Base-by-base conservation (phyloP, 2,113 vertebrate genomes). In the Rhinoptilus africanus region DNA sequence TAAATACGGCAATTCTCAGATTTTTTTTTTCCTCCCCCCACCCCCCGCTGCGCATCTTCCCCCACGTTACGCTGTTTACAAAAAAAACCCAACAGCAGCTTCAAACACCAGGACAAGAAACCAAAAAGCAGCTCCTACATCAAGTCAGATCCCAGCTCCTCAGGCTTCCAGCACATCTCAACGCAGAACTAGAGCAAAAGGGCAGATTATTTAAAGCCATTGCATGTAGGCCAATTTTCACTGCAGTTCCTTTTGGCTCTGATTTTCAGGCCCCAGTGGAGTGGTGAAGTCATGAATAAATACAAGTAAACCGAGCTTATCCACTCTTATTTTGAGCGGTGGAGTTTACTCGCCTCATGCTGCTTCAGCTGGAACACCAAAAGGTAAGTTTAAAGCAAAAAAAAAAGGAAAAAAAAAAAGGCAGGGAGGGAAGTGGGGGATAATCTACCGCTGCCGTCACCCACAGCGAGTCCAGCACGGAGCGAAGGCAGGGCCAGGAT, bases 211-310 rank as follows among this genome's bases (percentile, higher is more conserved):
- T 96, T 96, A 94, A 93, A 96, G 95, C 92, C 95, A 84, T 95
- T n/a, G 92, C 96, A 97, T 96, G 94, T 96, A 96, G 96, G 94
- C 92, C 95, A 95, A 97, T 97, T 96, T 97, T 95, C 95, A 85
- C 93, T 96, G 95, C 95, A 96, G 96, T 96, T 95, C 87, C 93
- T 96, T 96, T 97, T 95, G 96, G 92, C 96, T 96, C 96, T 95
- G 96, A 97, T 97, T 95, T 97, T 92, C 96, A 95, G 94, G 96
- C 94, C 96, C 96, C 96, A 94, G 96, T 48, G 93, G 96, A 97
- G 96, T 93, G 95, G 93, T 88, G 94, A 96, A 96, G 92, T 97
- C 96, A 97, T 97, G 96, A 97, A 97, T 97, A 97, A 97, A 97
- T 97, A 94, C 96, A 97, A 96, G 96, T 93, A 96, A 97, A 97